phyloP scores from a whole-genome alignment of 2,888 invertebrate genomes.

The Metopia argyrocephala region DNA sequence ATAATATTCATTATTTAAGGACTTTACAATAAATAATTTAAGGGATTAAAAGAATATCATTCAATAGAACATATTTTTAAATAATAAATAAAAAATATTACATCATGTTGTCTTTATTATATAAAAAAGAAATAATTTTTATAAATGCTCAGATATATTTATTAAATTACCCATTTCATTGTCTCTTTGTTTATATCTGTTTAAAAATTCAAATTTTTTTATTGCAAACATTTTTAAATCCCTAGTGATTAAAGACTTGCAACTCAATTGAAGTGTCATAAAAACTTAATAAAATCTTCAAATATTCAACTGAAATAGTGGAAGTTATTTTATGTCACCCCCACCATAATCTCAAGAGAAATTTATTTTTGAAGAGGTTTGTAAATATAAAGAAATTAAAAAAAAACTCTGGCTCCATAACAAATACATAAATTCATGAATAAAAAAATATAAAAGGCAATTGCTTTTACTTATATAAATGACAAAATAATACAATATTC shows the following conservation, averaged over 20 bases:
- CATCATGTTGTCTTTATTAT: too few species aligned
- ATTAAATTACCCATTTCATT: too few species aligned
- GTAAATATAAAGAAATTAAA: neutral
- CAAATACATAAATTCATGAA: too few species aligned
- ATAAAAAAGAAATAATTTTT: too few species aligned
- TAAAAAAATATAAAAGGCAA: neutral
- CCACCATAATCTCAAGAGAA: constrained; percentile 1
- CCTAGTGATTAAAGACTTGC: neutral
- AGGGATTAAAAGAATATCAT: too few species aligned
- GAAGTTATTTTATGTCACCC: neutral
- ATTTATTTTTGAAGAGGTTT: neutral
- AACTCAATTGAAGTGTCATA: constrained; percentile 7
- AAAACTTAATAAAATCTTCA: constrained; percentile 7
- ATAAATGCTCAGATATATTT: too few species aligned
- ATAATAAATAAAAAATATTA: too few species aligned
- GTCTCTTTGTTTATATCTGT: neutral
- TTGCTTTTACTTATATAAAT: neutral
- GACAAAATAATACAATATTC: neutral
- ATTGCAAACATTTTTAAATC: constrained; percentile 1
- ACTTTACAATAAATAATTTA: too few species aligned
- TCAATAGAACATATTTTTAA: too few species aligned
- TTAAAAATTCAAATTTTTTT: neutral
- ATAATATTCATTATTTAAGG: too few species aligned
- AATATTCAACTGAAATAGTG: constrained; percentile 5
- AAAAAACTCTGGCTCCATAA: neutral